A percentile compares a stretch with the other conserved stretches of the same genome.
Conservation (phyloP, 30 jellyfish, hydroid and myxozoan species). For the Sanderia malayensis region DNA sequence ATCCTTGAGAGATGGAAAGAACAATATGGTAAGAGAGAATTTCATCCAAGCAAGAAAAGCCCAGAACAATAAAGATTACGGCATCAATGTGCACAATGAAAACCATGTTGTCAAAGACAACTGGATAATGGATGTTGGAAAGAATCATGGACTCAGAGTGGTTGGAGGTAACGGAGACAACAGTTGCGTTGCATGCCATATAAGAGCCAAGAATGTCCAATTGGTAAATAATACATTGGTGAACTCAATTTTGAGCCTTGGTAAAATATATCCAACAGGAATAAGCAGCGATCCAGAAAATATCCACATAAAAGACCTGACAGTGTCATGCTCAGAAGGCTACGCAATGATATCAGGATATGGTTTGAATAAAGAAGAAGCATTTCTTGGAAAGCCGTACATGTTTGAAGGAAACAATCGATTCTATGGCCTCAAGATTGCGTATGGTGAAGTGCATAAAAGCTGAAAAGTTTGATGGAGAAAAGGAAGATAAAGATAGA, state of each 20-base stretch:
- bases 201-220: slow-evolving; percentile 39
- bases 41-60: slow-evolving; percentile 13
- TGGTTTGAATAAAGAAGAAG: neutral
- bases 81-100: slow-evolving; percentile 37
- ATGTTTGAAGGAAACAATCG: slow-evolving; percentile 17
- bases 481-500: neutral
- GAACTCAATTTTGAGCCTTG: slow-evolving; percentile 29
- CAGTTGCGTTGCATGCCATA: slow-evolving; percentile 39
- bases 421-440: slow-evolving; percentile 37
- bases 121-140: slow-evolving; percentile 45
- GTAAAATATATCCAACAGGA: slow-evolving; percentile 18
- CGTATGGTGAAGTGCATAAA: slow-evolving; percentile 11
- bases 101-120: slow-evolving; percentile 21
- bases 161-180: slow-evolving; percentile 45
- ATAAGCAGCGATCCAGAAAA: slow-evolving; percentile 16
- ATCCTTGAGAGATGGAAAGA: no score
- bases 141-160: slow-evolving; percentile 28
- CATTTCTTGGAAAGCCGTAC: slow-evolving; percentile 19
- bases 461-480: neutral
- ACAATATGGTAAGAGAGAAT: slow-evolving; percentile 28
- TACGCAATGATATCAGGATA: slow-evolving; percentile 48
- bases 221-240: slow-evolving; percentile 14
- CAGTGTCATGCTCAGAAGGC: neutral
- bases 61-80: slow-evolving; percentile 15
- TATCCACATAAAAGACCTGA: neutral